Conservation (phyloP, 2,797 vertebrate species). For the Poliocrania exsul region DNA sequence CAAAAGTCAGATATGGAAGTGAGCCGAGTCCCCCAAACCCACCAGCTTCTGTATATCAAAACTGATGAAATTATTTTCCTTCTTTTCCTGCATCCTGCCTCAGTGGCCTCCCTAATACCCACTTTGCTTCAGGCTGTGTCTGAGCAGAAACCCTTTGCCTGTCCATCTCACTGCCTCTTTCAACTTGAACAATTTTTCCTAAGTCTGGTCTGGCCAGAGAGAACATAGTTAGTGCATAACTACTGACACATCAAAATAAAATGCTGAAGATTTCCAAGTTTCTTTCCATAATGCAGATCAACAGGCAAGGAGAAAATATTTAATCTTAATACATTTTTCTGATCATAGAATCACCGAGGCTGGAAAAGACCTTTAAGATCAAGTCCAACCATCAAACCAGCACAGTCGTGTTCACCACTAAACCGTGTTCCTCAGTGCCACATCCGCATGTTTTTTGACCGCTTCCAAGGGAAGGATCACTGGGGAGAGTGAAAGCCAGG, state of each 20-base stretch:
- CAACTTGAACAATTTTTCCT: neutral
- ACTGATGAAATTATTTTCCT: neutral
- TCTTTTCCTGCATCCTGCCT: neutral
- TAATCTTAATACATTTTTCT: neutral
- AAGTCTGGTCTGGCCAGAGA: neutral
- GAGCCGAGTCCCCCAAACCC: neutral
- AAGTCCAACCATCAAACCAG: neutral
- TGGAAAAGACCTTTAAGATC: neutral
- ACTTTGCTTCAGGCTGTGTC: neutral
- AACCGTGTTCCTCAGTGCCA: neutral
- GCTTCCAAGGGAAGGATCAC: neutral
- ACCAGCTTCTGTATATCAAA: neutral
- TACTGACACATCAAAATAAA: neutral
- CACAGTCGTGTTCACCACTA: rapidly evolving
- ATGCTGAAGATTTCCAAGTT: neutral
- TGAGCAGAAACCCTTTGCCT: neutral
- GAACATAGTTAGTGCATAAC: neutral
- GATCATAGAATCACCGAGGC: neutral
- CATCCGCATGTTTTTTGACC: neutral
- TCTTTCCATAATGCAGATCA: neutral
- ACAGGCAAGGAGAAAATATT: neutral
- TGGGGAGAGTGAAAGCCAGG: neutral
- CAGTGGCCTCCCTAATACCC: neutral
- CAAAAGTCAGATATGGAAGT: neutral
- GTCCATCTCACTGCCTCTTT: neutral